A percentile compares a stretch with the other conserved stretches of the same genome.
phyloP scores from a whole-genome alignment of 2,888 invertebrate genomes.

The Pyrrhosoma nymphula region DNA sequence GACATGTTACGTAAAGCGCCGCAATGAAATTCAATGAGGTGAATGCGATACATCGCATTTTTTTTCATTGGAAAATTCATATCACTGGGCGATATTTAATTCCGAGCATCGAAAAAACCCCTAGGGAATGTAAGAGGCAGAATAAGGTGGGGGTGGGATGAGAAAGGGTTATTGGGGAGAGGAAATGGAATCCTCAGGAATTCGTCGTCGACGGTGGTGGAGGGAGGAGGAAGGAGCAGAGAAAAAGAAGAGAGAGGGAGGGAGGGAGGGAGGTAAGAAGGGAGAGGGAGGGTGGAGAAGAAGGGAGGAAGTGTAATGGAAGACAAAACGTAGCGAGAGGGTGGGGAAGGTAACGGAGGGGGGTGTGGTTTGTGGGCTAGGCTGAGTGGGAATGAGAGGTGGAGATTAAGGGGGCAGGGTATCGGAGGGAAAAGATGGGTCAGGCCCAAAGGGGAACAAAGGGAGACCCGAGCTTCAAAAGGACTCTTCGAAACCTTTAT shows the following conservation, averaged over 20 bases:
- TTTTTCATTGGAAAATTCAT: no score
- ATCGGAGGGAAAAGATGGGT: not conserved
- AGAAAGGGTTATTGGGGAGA: not conserved
- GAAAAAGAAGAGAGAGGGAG: no score
- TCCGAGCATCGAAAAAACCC: no score
- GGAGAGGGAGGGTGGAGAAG: not conserved
- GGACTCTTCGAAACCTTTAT: not conserved
- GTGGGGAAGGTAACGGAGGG: no score
- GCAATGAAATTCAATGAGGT: no score
- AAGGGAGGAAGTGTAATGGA: not conserved
- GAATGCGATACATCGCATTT: no score
- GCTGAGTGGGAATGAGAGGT: no score
- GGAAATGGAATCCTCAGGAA: constrained; percentile 21
- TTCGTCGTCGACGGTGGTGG: not conserved
- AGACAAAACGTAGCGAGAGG: not conserved
- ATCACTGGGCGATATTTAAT: not conserved
- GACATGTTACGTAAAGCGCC: no score
- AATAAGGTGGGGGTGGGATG: not conserved
- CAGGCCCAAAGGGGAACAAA: not conserved
- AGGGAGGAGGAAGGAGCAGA: no score
- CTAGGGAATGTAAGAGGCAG: not conserved
- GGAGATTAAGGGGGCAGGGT: not conserved
- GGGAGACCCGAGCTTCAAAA: not conserved
- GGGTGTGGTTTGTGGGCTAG: no score
- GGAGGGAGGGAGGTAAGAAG: no score